These are phyloP conservation scores for Pelmatolapia mariae DNA, from an alignment of 2,113 vertebrate species.

Conservation along the genomic window DNA sequence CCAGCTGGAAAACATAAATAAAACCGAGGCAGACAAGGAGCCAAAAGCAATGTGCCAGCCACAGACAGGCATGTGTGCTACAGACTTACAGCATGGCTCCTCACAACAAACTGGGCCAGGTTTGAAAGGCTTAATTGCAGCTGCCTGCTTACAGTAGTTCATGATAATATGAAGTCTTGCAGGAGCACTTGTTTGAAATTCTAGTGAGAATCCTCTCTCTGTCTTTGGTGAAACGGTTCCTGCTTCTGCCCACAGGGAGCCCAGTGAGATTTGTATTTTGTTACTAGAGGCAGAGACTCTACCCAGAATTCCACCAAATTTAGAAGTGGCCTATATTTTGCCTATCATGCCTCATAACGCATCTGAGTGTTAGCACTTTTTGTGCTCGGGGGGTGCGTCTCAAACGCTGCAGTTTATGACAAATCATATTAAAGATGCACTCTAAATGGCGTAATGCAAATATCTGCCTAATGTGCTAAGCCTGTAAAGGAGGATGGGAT, in stretches of 20 bases:
- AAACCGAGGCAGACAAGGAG: neutral
- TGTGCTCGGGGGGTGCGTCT: neutral
- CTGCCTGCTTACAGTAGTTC: conserved; percentile 4
- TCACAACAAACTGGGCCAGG: conserved; percentile 17
- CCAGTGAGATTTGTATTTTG: neutral
- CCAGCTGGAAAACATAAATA: neutral
- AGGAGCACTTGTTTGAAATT: neutral
- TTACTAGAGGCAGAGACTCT: conserved; percentile 36
- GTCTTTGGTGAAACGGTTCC: neutral
- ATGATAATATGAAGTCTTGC: conserved; percentile 4
- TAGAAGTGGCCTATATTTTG: conserved; percentile 35
- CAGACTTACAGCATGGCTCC: neutral
- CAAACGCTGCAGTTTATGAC: neutral
- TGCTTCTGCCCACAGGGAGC: neutral
- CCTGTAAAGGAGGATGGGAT: neutral
- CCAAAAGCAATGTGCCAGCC: neutral
- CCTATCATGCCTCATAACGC: neutral
- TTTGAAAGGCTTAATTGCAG: conserved; percentile 19
- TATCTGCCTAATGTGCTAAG: neutral
- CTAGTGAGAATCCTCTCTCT: neutral
- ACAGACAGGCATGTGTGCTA: neutral
- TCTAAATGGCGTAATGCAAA: neutral
- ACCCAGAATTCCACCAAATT: conserved; percentile 47
- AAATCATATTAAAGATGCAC: neutral
- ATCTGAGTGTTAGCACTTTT: neutral